These are phyloP conservation scores for Hyaena hyaena DNA, from an alignment of 2,113 vertebrate species.

Conservation along the genomic window DNA sequence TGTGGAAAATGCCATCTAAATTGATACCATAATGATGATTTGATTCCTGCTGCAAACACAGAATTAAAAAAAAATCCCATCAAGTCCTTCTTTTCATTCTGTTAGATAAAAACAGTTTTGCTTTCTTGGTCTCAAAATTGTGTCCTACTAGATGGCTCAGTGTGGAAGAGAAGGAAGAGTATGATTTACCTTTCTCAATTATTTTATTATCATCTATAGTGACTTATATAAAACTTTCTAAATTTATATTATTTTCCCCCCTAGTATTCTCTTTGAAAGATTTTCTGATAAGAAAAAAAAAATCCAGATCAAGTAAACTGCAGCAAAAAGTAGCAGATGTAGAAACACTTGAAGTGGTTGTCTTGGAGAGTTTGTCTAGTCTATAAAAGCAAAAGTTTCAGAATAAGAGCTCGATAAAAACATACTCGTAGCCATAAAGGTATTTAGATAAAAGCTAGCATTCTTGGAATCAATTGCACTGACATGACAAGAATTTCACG, in stretches of 20 bases:
- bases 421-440: not conserved
- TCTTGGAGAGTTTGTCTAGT: not conserved
- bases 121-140: slow-evolving; percentile 45
- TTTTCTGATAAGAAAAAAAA: slow-evolving; percentile 43
- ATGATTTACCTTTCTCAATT: slow-evolving; percentile 25
- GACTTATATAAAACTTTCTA: not conserved
- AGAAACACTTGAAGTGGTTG: slow-evolving; percentile 24
- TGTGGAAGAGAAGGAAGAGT: slow-evolving; percentile 8
- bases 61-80: slow-evolving; percentile 22
- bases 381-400: slow-evolving; percentile 12
- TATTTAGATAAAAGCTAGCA: slow-evolving; percentile 40
- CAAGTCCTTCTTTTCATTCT: slow-evolving; percentile 16
- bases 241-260: slow-evolving; percentile 42
- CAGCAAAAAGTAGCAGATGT: not conserved
- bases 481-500: not conserved
- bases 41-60: slow-evolving; percentile 44
- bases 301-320: slow-evolving; percentile 16
- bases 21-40: slow-evolving; percentile 59
- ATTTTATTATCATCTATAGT: slow-evolving; percentile 36
- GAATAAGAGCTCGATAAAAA: slow-evolving; percentile 36
- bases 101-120: slow-evolving; percentile 54
- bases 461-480: slow-evolving; percentile 36
- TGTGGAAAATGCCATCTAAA: slow-evolving; percentile 49
- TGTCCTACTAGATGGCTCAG: not conserved
- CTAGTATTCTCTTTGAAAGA: slow-evolving; percentile 13